A percentile compares a stretch with the other conserved stretches of the same genome.
phyloP scores from a whole-genome alignment of 2,113 vertebrate genomes.

The Lycaon pictus region DNA sequence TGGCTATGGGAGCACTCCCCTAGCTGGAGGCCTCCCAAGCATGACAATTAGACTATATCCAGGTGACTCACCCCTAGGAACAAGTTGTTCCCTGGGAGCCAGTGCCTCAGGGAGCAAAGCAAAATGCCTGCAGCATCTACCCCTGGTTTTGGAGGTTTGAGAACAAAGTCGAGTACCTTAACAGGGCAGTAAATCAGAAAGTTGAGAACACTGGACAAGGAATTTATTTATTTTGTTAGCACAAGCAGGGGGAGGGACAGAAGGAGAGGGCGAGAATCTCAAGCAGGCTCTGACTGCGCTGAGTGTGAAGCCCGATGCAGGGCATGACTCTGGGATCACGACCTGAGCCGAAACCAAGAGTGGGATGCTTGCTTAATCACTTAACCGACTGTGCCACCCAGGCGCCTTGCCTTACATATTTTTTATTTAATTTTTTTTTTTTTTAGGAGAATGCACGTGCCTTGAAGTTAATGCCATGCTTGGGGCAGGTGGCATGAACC shows the following conservation, averaged over 20 bases:
- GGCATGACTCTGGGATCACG: background rate
- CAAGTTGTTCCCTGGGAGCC: background rate
- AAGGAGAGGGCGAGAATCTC: background rate
- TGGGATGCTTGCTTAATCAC: background rate
- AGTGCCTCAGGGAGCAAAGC: background rate
- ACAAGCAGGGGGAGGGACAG: background rate
- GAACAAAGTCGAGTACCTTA: background rate
- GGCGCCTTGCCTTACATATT: background rate
- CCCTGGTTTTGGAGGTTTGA: background rate
- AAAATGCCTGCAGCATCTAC: background rate
- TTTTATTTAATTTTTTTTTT: background rate
- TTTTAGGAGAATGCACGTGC: background rate
- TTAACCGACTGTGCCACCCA: background rate
- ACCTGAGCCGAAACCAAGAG: background rate
- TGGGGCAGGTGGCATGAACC: background rate
- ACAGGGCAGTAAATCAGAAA: background rate
- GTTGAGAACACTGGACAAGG: rapidly evolving
- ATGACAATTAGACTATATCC: rapidly evolving
- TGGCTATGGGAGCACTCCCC: background rate
- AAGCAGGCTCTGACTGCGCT: background rate
- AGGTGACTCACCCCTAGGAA: background rate
- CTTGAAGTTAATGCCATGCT: background rate
- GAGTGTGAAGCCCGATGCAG: background rate
- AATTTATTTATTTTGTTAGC: background rate
- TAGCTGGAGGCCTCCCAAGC: background rate